Percentiles rank a stretch among this genome's conserved stretches.
phyloP scores from a whole-genome alignment of 2,113 vertebrate species.

The Tor tambroides region DNA sequence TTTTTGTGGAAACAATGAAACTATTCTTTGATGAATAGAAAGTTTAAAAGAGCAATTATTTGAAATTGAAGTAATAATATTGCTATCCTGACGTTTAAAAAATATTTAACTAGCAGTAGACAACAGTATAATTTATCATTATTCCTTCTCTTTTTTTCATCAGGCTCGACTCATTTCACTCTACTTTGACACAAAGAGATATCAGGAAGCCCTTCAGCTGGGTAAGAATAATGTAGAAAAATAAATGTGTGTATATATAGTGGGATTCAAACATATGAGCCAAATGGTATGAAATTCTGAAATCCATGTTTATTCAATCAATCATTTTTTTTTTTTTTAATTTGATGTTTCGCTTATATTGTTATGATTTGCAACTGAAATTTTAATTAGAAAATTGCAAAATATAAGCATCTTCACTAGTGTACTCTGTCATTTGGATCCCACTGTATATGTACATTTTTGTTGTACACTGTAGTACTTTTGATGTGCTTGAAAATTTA shows the following conservation, averaged over 20 bases:
- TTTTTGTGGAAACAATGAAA: too few relatives aligned
- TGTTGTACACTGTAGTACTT: background rate
- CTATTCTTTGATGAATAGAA: too few relatives aligned
- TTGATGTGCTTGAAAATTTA: background rate
- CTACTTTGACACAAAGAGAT: slow-evolving; percentile 98
- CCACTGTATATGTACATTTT: background rate
- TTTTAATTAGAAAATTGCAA: background rate
- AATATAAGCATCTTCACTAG: too few relatives aligned
- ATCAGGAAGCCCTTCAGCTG: slow-evolving; percentile 95
- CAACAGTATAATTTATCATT: too few relatives aligned
- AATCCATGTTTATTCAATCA: too few relatives aligned
- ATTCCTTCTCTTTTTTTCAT: slow-evolving; percentile 12
- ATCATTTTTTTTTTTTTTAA: too few relatives aligned
- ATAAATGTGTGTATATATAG: background rate
- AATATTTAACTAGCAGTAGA: too few relatives aligned
- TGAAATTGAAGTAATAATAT: too few relatives aligned
- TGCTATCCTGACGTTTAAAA: too few relatives aligned
- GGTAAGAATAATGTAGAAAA: slow-evolving; percentile 73
- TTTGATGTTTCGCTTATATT: background rate
- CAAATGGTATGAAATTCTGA: background rate
- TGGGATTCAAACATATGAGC: background rate
- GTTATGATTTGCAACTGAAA: background rate
- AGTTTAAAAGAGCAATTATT: too few relatives aligned
- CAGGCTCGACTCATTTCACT: slow-evolving; percentile 95
- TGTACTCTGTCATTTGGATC: background rate